phyloP scores from a whole-genome alignment of 2,888 invertebrate species.

The Urechis unicinctus region DNA sequence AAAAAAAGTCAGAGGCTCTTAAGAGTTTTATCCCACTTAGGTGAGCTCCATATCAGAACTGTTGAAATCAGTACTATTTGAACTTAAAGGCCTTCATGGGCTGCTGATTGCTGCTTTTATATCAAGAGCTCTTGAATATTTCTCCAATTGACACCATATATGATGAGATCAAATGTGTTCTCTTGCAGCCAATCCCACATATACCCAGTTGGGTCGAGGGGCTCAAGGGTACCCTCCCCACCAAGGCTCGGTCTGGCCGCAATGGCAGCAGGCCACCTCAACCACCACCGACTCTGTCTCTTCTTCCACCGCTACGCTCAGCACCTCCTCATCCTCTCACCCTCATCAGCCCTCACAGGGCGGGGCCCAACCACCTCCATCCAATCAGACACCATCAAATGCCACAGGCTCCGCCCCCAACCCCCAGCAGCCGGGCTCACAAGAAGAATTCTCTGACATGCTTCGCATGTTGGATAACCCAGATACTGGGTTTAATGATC shows the following conservation, averaged over 20 bases:
- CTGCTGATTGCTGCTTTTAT: too few species aligned
- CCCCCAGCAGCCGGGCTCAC: conserved; percentile 11
- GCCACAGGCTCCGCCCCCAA: conserved; percentile 8
- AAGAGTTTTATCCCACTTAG: too few species aligned
- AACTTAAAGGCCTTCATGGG: too few species aligned
- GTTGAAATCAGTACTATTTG: too few species aligned
- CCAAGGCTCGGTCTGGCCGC: conserved; percentile 22
- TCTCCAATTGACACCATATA: not conserved
- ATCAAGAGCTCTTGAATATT: too few species aligned
- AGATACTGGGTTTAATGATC: conserved; percentile 37
- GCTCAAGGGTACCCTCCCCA: conserved; percentile 16
- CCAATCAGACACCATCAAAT: conserved; percentile 35
- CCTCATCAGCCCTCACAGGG: conserved; percentile 33
- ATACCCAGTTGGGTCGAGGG: conserved; percentile 61
- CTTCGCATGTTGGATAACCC: conserved; percentile 42
- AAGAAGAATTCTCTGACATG: conserved; percentile 41
- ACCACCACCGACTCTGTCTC: conserved; percentile 4
- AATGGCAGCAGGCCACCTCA: conserved; percentile 27
- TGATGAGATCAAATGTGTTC: not conserved
- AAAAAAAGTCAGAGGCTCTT: too few species aligned
- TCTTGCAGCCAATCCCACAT: conserved; percentile 59
- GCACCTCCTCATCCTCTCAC: conserved; percentile 25
- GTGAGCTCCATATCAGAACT: too few species aligned
- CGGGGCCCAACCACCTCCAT: conserved; percentile 38
- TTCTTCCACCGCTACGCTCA: conserved; percentile 14